These are phyloP conservation scores for Vulpes ferrilata DNA, from an alignment of 2,113 vertebrate species.

Conservation along the genomic window DNA sequence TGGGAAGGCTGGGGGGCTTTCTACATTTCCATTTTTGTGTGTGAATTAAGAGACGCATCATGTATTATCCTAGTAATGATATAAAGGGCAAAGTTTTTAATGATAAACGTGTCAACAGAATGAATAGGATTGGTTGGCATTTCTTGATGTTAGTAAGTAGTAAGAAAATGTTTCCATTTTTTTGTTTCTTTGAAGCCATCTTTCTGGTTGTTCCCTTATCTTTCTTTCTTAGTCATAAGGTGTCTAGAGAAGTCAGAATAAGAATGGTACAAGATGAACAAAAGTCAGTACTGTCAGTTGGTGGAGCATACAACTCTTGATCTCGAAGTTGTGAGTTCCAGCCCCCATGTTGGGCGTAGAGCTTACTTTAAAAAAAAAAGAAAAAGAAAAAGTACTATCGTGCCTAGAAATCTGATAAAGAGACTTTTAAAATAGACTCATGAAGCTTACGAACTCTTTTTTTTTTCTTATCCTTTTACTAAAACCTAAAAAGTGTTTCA, in stretches of 20 bases:
- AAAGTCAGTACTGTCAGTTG: not conserved
- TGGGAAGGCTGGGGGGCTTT: not conserved
- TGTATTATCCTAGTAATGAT: not conserved
- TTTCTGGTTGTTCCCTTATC: slow-evolving; percentile 22
- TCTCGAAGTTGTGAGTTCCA: not conserved
- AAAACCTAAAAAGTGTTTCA: not conserved
- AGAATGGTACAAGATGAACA: slow-evolving; percentile 22
- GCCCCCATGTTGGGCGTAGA: not conserved
- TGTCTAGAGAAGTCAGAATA: slow-evolving; percentile 38
- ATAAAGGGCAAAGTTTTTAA: not conserved
- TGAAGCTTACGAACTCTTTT: not conserved
- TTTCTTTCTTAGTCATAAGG: slow-evolving; percentile 20
- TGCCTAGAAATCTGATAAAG: slow-evolving; percentile 7
- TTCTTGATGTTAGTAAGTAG: slow-evolving; percentile 32
- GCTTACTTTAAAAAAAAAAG: not conserved
- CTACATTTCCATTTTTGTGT: not conserved
- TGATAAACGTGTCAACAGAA: not conserved
- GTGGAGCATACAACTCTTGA: not conserved
- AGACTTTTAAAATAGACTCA: not conserved
- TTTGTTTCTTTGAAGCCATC: slow-evolving; percentile 39
- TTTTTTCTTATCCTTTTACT: not conserved
- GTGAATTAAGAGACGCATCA: slow-evolving; percentile 21
- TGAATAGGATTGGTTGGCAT: not conserved
- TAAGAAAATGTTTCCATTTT: slow-evolving; percentile 37
- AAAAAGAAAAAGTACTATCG: not conserved